Evolutionary conservation across 2,888 invertebrate species (phyloP).

Genomic region (Glaucopsyche alexis): DNA sequence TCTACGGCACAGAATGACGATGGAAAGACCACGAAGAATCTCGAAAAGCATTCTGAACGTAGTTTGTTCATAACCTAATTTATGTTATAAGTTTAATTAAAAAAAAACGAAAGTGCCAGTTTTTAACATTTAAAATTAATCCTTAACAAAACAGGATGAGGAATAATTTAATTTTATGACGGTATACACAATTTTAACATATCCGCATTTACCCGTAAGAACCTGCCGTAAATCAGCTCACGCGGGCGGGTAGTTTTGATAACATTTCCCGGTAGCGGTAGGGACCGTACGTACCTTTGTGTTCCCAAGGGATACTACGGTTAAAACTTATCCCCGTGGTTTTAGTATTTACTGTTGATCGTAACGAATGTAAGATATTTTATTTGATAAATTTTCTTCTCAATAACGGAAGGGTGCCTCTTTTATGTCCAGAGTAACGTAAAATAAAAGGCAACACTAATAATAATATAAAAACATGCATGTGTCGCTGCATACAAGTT

Average conservation of each 20-base stretch:
- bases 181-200: slow-evolving; percentile 4
- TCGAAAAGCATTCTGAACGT: too few relatives aligned
- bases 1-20: too few relatives aligned
- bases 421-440: too few relatives aligned
- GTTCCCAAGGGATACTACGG: background rate
- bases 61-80: too few relatives aligned
- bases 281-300: background rate
- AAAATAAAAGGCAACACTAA: too few relatives aligned
- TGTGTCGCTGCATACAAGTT: too few relatives aligned
- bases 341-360: background rate
- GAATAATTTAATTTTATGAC: background rate
- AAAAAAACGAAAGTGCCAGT: too few relatives aligned
- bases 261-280: slow-evolving; percentile 4
- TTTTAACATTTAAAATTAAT: too few relatives aligned
- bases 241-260: slow-evolving; percentile 6
- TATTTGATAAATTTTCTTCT: background rate
- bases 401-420: too few relatives aligned
- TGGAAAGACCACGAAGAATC: too few relatives aligned
- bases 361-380: background rate
- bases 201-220: slow-evolving; percentile 12
- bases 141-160: background rate
- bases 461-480: too few relatives aligned
- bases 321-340: background rate
- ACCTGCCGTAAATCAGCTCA: background rate
- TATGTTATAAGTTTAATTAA: too few relatives aligned